phyloP scores from a whole-genome alignment of 2,113 vertebrate genomes.

The Scytalopus superciliaris region DNA sequence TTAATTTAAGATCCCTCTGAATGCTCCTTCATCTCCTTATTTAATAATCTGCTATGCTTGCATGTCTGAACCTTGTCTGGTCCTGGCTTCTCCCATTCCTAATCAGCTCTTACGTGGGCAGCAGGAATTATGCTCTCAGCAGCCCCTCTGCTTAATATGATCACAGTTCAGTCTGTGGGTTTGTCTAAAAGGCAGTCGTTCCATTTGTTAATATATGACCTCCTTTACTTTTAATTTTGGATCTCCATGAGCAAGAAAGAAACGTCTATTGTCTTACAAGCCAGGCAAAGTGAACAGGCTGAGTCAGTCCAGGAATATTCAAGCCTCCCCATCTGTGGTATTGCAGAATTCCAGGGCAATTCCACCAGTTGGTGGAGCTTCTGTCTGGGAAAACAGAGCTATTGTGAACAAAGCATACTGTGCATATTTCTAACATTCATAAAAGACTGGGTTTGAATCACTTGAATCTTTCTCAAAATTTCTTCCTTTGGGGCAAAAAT shows the following conservation, averaged over 20 bases:
- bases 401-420: constrained; percentile 67
- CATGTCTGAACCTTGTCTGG: constrained; percentile 56
- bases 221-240: constrained; percentile 17
- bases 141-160: not conserved
- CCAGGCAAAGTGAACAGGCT: constrained; percentile 33
- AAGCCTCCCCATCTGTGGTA: constrained; percentile 60
- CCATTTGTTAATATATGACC: not conserved
- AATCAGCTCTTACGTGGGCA: constrained; percentile 8
- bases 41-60: constrained; percentile 52
- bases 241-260: not conserved
- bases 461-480: constrained; percentile 56
- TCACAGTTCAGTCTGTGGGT: not conserved
- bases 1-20: constrained; percentile 42
- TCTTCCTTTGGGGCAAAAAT: constrained; percentile 58
- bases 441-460: constrained; percentile 50
- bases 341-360: constrained; percentile 64
- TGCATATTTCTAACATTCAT: constrained; percentile 59
- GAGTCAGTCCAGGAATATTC: constrained; percentile 66
- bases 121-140: not conserved
- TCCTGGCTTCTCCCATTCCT: constrained; percentile 16
- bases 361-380: constrained; percentile 70
- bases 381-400: constrained; percentile 66
- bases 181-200: not conserved
- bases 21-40: constrained; percentile 54
- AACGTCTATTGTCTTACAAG: constrained; percentile 19